These are phyloP conservation scores for Meleagris gallopavo DNA, from an alignment of 2,113 vertebrate genomes.

Conservation along the genomic window DNA sequence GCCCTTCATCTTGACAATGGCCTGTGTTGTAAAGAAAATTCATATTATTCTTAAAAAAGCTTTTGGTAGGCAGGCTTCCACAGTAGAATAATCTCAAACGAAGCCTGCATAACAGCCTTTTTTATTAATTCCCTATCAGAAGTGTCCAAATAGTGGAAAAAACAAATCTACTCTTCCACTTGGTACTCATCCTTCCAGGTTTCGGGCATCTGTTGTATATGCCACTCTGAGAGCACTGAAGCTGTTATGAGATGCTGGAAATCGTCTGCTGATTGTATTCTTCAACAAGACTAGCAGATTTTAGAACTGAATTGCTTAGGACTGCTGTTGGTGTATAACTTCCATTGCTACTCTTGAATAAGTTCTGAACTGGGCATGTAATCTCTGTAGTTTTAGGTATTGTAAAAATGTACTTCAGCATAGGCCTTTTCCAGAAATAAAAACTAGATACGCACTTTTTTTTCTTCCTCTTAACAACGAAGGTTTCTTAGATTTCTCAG, in stretches of 20 bases:
- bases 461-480: background rate
- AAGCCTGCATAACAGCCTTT: background rate
- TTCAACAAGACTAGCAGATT: background rate
- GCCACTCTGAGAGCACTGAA: background rate
- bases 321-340: background rate
- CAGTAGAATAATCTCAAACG: background rate
- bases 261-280: background rate
- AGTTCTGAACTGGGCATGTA: background rate
- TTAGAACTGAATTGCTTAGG: background rate
- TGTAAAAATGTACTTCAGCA: background rate
- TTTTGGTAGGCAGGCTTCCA: background rate
- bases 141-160: background rate
- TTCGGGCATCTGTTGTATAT: background rate
- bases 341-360: background rate
- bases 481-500: background rate
- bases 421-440: background rate
- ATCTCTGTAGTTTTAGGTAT: background rate
- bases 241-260: background rate
- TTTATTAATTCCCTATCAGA: background rate
- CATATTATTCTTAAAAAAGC: background rate
- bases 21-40: background rate
- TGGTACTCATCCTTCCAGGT: background rate
- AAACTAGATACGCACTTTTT: background rate
- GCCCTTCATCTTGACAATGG: background rate
- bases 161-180: background rate